phyloP scores from a whole-genome alignment of 2,113 vertebrate species.

The Myocastor coypus region DNA sequence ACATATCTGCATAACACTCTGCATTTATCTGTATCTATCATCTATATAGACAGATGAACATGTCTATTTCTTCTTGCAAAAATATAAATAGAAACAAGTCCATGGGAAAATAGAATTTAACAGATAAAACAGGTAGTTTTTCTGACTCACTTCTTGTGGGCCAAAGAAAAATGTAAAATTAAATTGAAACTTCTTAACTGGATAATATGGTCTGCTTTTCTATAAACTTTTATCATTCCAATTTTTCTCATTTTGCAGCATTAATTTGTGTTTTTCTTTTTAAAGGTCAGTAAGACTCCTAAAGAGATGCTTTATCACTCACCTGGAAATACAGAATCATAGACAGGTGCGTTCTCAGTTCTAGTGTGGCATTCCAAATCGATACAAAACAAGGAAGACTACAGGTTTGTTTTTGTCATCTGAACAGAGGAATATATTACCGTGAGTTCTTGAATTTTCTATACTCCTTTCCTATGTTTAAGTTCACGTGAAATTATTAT shows the following conservation, averaged over 20 bases:
- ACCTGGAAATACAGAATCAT: not conserved
- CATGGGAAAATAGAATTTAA: not conserved
- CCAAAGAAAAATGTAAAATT: not conserved
- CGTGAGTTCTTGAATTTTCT: not conserved
- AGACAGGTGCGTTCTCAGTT: not conserved
- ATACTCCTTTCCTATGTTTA: not conserved
- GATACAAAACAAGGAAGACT: not conserved
- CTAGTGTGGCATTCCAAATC: not conserved
- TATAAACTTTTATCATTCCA: not conserved
- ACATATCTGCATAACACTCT: not conserved
- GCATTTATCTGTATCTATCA: not conserved
- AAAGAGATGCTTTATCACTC: not conserved
- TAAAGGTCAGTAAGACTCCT: not conserved
- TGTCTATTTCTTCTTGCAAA: not conserved
- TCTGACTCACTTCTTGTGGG: not conserved
- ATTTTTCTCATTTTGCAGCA: not conserved
- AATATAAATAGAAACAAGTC: not conserved
- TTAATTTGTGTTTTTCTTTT: not conserved
- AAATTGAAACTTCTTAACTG: not conserved
- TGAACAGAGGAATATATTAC: not conserved
- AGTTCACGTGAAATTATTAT: not conserved
- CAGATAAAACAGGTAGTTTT: not conserved
- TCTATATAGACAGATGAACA: not conserved
- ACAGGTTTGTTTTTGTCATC: not conserved
- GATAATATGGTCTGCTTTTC: not conserved